phyloP scores from a whole-genome alignment of 2,888 invertebrate species.

The Drosophila pegasa region DNA sequence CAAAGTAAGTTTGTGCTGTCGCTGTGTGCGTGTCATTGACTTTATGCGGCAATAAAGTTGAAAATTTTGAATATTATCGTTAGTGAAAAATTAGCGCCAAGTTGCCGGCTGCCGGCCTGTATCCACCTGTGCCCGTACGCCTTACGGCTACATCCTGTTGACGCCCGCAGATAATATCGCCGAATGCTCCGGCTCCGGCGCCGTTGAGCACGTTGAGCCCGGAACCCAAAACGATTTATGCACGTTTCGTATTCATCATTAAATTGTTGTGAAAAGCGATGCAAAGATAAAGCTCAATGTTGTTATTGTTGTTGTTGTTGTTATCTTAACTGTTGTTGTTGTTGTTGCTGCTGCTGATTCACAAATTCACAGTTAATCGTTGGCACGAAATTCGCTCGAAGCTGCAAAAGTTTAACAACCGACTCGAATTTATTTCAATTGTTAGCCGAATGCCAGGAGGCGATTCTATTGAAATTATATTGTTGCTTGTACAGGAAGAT shows the following conservation, averaged over 20 bases:
- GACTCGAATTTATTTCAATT: slow-evolving; percentile 46
- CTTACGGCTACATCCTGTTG: slow-evolving; percentile 65
- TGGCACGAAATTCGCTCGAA: slow-evolving; percentile 7
- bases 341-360: slow-evolving; percentile 37
- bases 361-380: slow-evolving; percentile 77
- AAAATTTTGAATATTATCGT: slow-evolving; percentile 81
- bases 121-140: slow-evolving; percentile 55
- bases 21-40: slow-evolving; percentile 53
- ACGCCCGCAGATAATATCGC: slow-evolving; percentile 55
- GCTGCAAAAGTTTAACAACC: slow-evolving; percentile 26
- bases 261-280: slow-evolving; percentile 58
- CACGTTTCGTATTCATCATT: slow-evolving; percentile 70
- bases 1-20: slow-evolving; percentile 65
- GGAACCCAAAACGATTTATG: slow-evolving; percentile 73
- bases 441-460: background rate
- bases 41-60: slow-evolving; percentile 79
- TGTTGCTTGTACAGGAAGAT: too few relatives aligned
- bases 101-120: slow-evolving; percentile 47
- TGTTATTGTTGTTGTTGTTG: slow-evolving; percentile 20
- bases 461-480: background rate
- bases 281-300: slow-evolving; percentile 55
- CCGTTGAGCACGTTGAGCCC: background rate
- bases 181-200: slow-evolving; percentile 17
- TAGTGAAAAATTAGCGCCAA: slow-evolving; percentile 80
- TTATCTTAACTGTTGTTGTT: slow-evolving; percentile 30